Evolutionary conservation across 2,888 invertebrate genomes (phyloP).

Genomic region (Polietes domitor): DNA sequence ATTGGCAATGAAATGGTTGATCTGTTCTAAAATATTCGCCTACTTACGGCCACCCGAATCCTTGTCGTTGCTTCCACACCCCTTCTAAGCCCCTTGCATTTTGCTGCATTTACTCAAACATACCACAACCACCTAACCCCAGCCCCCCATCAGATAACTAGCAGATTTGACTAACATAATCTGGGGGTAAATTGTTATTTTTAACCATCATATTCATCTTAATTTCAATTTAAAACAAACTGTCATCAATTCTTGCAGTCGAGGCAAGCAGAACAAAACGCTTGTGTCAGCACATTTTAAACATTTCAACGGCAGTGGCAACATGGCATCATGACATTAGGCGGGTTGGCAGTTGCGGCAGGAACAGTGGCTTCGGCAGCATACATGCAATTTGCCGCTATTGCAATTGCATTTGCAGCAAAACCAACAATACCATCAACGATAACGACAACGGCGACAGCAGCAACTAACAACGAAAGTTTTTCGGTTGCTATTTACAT

Average conservation of each 20-base stretch:
- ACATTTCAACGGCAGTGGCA: conserved; percentile 43
- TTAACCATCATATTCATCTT: conserved; percentile 47
- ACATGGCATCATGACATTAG: not conserved
- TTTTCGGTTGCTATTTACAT: conserved; percentile 66
- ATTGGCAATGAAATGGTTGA: too few relatives aligned
- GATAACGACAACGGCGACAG: not conserved
- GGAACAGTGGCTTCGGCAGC: conserved; percentile 28
- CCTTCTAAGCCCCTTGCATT: too few relatives aligned
- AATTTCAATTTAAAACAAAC: conserved; percentile 58
- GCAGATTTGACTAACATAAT: not conserved
- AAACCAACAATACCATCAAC: conserved; percentile 32
- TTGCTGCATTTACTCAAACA: too few relatives aligned
- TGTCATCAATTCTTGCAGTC: conserved; percentile 52
- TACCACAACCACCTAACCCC: too few relatives aligned
- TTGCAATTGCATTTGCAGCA: conserved; percentile 49
- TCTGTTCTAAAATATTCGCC: too few relatives aligned
- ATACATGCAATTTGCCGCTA: conserved; percentile 58
- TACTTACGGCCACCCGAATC: too few relatives aligned
- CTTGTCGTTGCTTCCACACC: too few relatives aligned
- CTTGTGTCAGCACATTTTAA: conserved; percentile 64
- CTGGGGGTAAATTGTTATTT: conserved; percentile 20
- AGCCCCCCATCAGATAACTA: too few relatives aligned
- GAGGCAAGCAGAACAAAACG: conserved; percentile 49
- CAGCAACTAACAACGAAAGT: conserved; percentile 26
- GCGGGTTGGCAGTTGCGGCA: conserved; percentile 11